Base-by-base conservation (phyloP, 2,113 vertebrate genomes). In the Xenopus borealis region DNA sequence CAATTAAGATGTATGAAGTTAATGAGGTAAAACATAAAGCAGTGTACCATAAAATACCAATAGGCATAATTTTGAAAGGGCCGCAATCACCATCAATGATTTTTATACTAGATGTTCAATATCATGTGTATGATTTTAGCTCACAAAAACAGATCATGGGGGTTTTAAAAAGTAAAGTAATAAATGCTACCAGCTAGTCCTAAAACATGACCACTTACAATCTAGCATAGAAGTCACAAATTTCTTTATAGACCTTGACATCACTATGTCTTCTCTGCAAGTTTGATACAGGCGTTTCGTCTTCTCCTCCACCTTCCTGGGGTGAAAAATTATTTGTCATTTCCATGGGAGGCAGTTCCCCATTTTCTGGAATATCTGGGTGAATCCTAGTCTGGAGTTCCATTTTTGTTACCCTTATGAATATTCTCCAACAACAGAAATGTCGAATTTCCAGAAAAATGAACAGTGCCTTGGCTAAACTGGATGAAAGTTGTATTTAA, bases 201-300 rank as follows among this genome's bases (percentile, higher is more conserved):
- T 2, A 50, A 50, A 10, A 50, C 27, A 79, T 67, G 71, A 1
- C 7, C 79, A 98, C 97, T 99, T 90, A 99, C 97, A 93, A 96
- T 86, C 86, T 94, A 23, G 95, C 95, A 80, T 99, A 99, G 83
- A 98, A 99, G 88, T 99, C 97, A 89, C 97, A 99, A 78, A 99
- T 96, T 83, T 99, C 97, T 86, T 97, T 98, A 88, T 98, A 99
- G 82, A 98, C 93, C 86, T 97, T 96, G 59, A 94, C 83, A 58
- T 98, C 97, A 79, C 97, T 99, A 71, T 92, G 94, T 71, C 95
- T 91, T 79, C 93, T 93, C 79, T 97, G 97, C 61, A 94, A 82
- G 78, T 93, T 96, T 78, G 95, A 96, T 70, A 94, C 93, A 0
- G 92, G 93, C 79, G 94, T 88, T 83, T 97, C 94, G 0, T 82